A percentile compares a stretch with the other conserved stretches of the same genome.
Evolutionary conservation across 1,140 invertebrate species (phyloP).

Genomic region (Camponotus pennsylvanicus): DNA sequence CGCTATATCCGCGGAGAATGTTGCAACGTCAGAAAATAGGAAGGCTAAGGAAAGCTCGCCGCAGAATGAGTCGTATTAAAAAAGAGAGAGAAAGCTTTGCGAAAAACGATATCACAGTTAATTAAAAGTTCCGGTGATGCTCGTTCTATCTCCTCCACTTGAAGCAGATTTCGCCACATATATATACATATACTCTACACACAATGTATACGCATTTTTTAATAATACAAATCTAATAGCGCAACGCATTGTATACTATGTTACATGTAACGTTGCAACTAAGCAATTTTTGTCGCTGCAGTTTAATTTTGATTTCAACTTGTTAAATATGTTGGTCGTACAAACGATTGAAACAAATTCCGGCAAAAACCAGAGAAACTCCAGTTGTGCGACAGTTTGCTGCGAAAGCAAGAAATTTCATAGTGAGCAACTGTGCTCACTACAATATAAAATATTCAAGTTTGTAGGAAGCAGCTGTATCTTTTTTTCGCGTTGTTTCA

Average conservation of each 20-base stretch:
- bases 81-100: neutral
- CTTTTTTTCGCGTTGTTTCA: neutral
- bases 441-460: slow-evolving; percentile 19
- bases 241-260: neutral
- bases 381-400: neutral
- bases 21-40: slow-evolving; percentile 27
- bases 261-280: neutral
- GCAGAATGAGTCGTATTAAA: slow-evolving; percentile 47
- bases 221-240: neutral
- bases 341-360: slow-evolving; percentile 25
- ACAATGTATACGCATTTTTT: slow-evolving; percentile 32
- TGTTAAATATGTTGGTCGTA: too few species aligned
- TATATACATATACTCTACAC: neutral
- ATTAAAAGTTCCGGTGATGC: slow-evolving; percentile 51
- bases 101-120: slow-evolving; percentile 43
- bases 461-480: neutral
- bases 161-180: slow-evolving; percentile 14
- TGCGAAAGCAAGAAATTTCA: slow-evolving; percentile 9
- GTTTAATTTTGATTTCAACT: slow-evolving; percentile 7
- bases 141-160: neutral
- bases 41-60: neutral
- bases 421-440: neutral
- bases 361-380: slow-evolving; percentile 31
- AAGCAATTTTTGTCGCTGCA: slow-evolving; percentile 25
- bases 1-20: slow-evolving; percentile 27